Conservation (phyloP, 1,140 invertebrate genomes). For the Doryteuthis pealeii region DNA sequence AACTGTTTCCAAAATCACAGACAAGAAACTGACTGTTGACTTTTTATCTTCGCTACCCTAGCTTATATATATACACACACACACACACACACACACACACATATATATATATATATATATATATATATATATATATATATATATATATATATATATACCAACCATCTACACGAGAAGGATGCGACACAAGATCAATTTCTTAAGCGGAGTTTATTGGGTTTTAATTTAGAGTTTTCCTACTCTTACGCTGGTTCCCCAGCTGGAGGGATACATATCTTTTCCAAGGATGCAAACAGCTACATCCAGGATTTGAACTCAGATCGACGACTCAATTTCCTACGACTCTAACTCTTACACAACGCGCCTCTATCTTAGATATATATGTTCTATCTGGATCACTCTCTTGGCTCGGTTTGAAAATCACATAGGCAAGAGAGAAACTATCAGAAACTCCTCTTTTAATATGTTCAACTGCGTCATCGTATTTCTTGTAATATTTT, state of each 20-base stretch:
- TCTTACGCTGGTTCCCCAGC: background rate
- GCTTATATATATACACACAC: background rate
- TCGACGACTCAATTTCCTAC: background rate
- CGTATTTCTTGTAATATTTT: too few relatives aligned
- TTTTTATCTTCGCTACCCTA: background rate
- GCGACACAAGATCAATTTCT: too few relatives aligned
- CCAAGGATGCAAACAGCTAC: background rate
- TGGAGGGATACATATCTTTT: background rate
- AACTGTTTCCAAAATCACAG: too few relatives aligned
- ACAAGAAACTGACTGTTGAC: background rate
- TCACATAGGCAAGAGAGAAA: too few relatives aligned
- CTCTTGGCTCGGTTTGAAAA: too few relatives aligned
- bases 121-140: constrained; percentile 4
- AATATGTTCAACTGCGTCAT: too few relatives aligned
- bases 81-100: constrained; percentile 1
- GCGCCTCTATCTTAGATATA: too few relatives aligned
- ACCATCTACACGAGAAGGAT: background rate
- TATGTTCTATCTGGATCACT: too few relatives aligned
- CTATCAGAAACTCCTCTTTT: too few relatives aligned
- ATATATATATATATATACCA: too few relatives aligned
- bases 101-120: background rate
- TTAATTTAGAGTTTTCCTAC: background rate
- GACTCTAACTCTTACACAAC: background rate
- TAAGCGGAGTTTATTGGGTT: too few relatives aligned
- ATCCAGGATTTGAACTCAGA: background rate